Conservation (phyloP, 2,113 vertebrate species). For the Pelodiscus sinensis region DNA sequence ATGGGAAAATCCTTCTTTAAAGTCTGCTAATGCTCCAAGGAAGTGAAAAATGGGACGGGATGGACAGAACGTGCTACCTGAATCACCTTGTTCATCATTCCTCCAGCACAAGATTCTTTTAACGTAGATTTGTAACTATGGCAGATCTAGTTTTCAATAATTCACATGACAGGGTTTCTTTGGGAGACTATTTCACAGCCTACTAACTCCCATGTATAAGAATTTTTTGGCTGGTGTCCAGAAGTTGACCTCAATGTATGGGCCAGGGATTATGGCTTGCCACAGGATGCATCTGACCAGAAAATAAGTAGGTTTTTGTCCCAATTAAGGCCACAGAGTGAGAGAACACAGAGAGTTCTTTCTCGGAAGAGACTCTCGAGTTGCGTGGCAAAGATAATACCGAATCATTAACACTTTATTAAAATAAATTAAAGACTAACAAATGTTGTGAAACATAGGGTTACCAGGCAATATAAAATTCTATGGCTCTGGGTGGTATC, state of each 20-base stretch:
- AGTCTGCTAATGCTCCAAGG: not conserved
- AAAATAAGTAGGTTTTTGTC: too few species aligned
- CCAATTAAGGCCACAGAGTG: too few species aligned
- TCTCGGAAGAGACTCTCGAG: too few species aligned
- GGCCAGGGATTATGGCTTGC: too few species aligned
- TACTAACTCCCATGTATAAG: constrained; percentile 46
- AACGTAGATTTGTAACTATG: constrained; percentile 14
- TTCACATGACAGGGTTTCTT: constrained; percentile 48
- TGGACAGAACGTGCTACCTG: not conserved
- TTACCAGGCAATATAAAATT: too few species aligned
- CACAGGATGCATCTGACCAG: too few species aligned
- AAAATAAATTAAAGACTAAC: too few species aligned
- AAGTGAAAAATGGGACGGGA: not conserved
- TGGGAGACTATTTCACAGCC: constrained; percentile 44
- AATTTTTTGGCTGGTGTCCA: constrained; percentile 29
- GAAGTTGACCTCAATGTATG: not conserved
- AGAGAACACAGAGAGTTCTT: too few species aligned
- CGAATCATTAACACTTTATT: too few species aligned
- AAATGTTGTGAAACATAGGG: too few species aligned
- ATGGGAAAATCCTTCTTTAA: not conserved
- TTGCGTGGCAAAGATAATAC: too few species aligned
- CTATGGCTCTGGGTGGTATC: too few species aligned
- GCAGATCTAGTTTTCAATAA: constrained; percentile 42
- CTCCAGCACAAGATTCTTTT: constrained; percentile 24
- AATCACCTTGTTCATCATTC: not conserved